Evolutionary conservation across 2,113 vertebrate species (phyloP), one percentile per base, ranked within the genome.

Genomic region (Condylura cristata): DNA sequence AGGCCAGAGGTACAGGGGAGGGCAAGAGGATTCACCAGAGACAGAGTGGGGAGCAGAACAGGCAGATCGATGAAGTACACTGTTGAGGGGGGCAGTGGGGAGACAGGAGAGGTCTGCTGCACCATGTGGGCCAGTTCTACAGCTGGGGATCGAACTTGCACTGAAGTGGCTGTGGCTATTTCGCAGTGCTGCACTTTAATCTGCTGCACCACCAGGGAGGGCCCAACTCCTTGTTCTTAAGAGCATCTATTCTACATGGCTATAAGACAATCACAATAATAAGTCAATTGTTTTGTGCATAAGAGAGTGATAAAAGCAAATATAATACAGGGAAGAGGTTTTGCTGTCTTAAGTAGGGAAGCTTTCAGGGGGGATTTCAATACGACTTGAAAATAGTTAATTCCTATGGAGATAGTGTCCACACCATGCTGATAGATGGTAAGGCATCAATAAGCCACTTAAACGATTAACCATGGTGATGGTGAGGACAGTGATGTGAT

Each of bases 341-440:
- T 51, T 34, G 0, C 20, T 11, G 32, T 61, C 18, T 48, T 39
- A 28, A 0, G 3, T 39, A 28, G 30, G 39, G 9, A 5, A 51
- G 71, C 34, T 32, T 32, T 44, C 28, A 14, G 28, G 39, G 5
- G 3, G 44, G 71, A 39, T 32, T 28, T 44, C 30, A 18, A 1
- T 1, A 44, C 48, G 63, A 41, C 41, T 39, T 63, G 32, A n/a
- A 76, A 89, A 32, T 20, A 66, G 41, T 58, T 20, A 6, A 39
- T 24, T 56, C 32, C 7, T 34, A 2, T 22, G 32, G 65, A 81
- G 22, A 65, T 9, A 20, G 22, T 65, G 70, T 66, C 41, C 7
- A 48, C 56, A 26, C 1, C 17, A 34, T 1, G 13, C 46, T 46
- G 1, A 10, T n/a, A 17, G n/a, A 1, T 3, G 30, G 16, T 16